Evolutionary conservation across 2,797 vertebrate species (phyloP).

Genomic region (Takifugu ocellatus): DNA sequence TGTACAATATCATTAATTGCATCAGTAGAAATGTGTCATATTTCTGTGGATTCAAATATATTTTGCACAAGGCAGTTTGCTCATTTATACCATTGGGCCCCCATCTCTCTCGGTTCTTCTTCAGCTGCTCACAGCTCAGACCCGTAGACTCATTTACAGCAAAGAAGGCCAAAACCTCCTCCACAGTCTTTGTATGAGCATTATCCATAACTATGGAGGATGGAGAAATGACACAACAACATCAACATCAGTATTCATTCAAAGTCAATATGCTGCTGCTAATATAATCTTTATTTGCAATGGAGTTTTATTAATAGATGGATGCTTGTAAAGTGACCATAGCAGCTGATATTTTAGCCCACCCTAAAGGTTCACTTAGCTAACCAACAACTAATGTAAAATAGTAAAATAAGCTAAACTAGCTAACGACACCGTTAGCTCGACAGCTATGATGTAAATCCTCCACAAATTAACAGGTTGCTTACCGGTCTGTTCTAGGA

Average conservation of each 20-base stretch:
- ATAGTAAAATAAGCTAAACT: not conserved
- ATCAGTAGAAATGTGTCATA: no score
- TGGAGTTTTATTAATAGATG: not conserved
- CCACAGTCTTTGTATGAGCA: constrained; percentile 82
- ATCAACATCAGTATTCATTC: not conserved
- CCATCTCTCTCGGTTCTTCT: constrained; percentile 78
- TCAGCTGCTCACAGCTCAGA: constrained; percentile 78
- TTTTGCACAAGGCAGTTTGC: not conserved
- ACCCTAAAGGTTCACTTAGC: no score
- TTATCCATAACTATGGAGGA: constrained; percentile 75
- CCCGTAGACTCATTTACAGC: constrained; percentile 79
- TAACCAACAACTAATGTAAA: not conserved
- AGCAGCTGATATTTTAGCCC: no score
- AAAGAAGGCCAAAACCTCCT: constrained; percentile 78
- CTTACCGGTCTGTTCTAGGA: constrained; percentile 58
- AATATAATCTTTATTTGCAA: no score
- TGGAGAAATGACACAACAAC: not conserved
- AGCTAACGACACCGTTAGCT: not conserved
- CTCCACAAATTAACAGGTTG: constrained; percentile 50
- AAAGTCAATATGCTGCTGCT: no score
- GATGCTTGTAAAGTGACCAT: no score
- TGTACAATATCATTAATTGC: not conserved
- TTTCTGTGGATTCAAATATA: not conserved
- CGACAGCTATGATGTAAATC: constrained; percentile 26
- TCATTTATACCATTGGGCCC: constrained; percentile 73